A percentile compares a stretch with the other conserved stretches of the same genome.
Evolutionary conservation across 2,113 vertebrate genomes (phyloP).

Genomic region (Crocuta crocuta): DNA sequence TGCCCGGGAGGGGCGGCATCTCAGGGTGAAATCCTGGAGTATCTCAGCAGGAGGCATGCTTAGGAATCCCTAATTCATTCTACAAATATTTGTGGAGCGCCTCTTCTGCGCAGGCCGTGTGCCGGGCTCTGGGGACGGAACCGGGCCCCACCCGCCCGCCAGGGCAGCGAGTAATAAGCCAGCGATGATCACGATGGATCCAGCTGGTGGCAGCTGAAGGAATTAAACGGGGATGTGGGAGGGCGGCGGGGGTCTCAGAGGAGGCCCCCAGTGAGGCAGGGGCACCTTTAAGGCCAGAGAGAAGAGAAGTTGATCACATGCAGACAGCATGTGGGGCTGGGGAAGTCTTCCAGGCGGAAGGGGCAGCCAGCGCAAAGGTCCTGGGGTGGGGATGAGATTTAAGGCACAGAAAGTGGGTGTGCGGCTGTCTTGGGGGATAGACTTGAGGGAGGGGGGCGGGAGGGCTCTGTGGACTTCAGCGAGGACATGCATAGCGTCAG

Average conservation of each 20-base stretch:
- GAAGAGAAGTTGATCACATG: background rate
- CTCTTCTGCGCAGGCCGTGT: background rate
- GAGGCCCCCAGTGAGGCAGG: background rate
- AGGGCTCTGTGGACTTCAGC: background rate
- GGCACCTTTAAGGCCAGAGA: background rate
- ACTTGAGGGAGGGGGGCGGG: background rate
- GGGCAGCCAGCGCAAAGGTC: background rate
- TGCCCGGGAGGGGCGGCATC: background rate
- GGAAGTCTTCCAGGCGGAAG: background rate
- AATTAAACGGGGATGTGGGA: rapidly evolving
- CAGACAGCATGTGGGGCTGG: background rate
- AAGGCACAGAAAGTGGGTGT: background rate
- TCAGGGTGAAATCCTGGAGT: too few species aligned
- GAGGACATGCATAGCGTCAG: background rate
- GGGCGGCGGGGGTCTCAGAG: rapidly evolving
- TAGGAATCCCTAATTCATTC: background rate
- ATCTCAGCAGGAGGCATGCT: background rate
- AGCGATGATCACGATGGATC: rapidly evolving
- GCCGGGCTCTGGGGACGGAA: background rate
- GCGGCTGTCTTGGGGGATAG: rapidly evolving
- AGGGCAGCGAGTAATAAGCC: background rate
- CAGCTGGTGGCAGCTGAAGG: background rate
- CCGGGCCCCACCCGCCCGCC: background rate
- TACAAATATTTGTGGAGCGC: background rate
- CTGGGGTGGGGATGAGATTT: background rate